Percentiles rank a stretch among this genome's conserved stretches.
These are phyloP conservation scores for Rhogogaster chlorosoma DNA, from an alignment of 2,888 invertebrate genomes.

Conservation along the genomic window DNA sequence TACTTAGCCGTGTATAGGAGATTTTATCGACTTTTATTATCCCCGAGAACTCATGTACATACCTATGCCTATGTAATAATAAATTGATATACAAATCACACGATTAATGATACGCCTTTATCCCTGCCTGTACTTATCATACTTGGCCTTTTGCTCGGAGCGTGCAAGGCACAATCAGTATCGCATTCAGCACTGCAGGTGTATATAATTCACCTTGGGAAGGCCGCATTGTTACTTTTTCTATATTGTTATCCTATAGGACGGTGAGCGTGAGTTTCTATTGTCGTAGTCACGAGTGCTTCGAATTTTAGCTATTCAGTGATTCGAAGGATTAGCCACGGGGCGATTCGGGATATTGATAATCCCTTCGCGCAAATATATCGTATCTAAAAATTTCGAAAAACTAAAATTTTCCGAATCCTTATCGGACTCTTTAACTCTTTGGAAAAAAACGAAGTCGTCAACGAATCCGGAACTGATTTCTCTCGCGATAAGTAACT, in stretches of 20 bases:
- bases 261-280: neutral
- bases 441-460: too few species aligned
- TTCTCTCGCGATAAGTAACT: too few species aligned
- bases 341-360: neutral
- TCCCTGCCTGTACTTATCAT: neutral
- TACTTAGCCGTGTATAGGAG: neutral
- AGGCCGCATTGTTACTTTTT: constrained; percentile 3
- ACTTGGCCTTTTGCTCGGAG: neutral
- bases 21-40: neutral
- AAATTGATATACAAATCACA: neutral
- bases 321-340: neutral
- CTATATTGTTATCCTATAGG: neutral
- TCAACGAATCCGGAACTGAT: too few species aligned
- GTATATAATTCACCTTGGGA: neutral
- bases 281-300: neutral
- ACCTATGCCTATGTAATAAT: neutral
- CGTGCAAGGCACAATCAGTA: neutral
- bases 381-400: neutral
- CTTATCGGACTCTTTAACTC: too few species aligned
- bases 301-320: neutral
- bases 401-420: neutral
- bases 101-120: neutral
- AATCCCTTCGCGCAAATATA: neutral
- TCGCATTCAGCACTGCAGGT: neutral
- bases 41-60: neutral